Evolutionary conservation across 2,888 invertebrate species (phyloP).

Genomic region (Subacronicta megacephala): DNA sequence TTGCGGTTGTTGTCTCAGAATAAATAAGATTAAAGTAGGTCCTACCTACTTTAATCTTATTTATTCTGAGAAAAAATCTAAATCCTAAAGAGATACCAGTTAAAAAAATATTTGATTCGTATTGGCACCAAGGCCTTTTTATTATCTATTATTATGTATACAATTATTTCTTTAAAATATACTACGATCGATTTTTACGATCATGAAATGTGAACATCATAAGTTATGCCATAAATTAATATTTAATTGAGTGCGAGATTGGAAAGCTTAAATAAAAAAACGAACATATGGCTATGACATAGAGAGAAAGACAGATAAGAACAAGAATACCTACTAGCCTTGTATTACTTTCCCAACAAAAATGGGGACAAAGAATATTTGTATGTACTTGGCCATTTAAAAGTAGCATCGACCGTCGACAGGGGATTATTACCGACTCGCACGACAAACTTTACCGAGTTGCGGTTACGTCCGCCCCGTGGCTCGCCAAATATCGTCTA

Average conservation of each 20-base stretch:
- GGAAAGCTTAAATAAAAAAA: too few relatives aligned
- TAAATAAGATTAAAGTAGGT: too few relatives aligned
- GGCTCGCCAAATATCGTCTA: conserved; percentile 54
- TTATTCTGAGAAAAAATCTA: too few relatives aligned
- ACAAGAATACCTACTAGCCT: conserved; percentile 13
- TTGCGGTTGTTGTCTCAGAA: too few relatives aligned
- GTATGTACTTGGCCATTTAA: conserved; percentile 46
- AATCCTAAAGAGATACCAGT: too few relatives aligned
- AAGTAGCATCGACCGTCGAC: conserved; percentile 52
- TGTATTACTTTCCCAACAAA: conserved; percentile 46
- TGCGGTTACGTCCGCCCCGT: conserved; percentile 51
- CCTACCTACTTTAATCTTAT: too few relatives aligned
- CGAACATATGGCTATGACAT: too few relatives aligned
- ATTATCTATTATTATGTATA: not conserved
- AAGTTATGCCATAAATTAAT: too few relatives aligned
- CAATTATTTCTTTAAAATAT: not conserved
- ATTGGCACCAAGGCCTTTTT: not conserved
- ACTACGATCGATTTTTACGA: too few relatives aligned
- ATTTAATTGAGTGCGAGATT: not conserved
- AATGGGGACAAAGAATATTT: conserved; percentile 50
- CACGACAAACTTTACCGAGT: conserved; percentile 62
- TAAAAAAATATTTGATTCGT: too few relatives aligned
- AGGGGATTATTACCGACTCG: conserved; percentile 60
- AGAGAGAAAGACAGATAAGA: too few relatives aligned
- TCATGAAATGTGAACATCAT: not conserved